phyloP scores from a whole-genome alignment of 2,888 invertebrate genomes.

The Frankliniella fusca region DNA sequence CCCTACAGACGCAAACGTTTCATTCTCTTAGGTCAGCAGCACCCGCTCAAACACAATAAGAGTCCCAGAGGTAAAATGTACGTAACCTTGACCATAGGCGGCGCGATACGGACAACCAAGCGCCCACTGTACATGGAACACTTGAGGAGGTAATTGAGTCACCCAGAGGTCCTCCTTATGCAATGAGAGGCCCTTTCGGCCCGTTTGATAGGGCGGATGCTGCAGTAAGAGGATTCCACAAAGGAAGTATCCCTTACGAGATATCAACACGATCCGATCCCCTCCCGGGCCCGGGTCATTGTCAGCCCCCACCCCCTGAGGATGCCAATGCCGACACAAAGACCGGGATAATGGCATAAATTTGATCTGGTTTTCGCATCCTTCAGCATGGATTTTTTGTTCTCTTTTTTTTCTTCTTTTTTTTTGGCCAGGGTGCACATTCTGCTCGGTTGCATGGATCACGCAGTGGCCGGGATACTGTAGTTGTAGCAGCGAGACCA shows the following conservation, averaged over 20 bases:
- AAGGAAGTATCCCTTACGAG: neutral
- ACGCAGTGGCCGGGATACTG: neutral
- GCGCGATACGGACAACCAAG: no score
- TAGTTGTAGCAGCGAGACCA: neutral
- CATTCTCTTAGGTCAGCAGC: no score
- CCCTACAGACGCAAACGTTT: no score
- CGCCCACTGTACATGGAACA: no score
- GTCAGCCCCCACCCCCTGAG: neutral
- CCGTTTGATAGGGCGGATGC: no score
- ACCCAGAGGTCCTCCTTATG: no score
- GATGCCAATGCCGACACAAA: constrained; percentile 7
- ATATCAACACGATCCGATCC: neutral
- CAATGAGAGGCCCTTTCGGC: no score
- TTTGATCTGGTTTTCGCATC: constrained; percentile 26
- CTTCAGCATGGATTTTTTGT: neutral
- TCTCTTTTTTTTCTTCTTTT: neutral
- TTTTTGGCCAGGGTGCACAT: neutral
- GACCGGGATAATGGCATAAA: constrained; percentile 9
- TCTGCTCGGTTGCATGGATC: neutral
- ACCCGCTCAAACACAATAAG: no score
- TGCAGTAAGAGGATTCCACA: neutral
- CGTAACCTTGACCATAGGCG: no score
- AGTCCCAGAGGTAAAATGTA: no score
- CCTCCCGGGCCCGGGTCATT: neutral
- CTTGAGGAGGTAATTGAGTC: no score